Evolutionary conservation across 2,113 vertebrate genomes (phyloP), one percentile per base, ranked within the genome.

Genomic region (Burhinus oedicnemus): DNA sequence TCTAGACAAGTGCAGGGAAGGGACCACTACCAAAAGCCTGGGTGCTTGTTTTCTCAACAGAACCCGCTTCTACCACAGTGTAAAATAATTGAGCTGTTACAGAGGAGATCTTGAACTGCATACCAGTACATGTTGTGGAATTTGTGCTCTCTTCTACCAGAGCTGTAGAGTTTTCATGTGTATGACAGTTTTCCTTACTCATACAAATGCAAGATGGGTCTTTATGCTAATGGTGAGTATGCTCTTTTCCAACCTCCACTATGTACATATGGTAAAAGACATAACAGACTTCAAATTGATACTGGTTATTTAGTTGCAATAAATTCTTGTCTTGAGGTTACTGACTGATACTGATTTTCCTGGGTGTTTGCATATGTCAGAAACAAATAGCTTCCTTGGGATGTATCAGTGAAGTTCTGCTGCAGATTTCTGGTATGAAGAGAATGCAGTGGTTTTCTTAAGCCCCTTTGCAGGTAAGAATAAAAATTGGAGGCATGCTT

Each of bases 251-350:
- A 36, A 12, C 29, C 20, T 11, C 7, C 7, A 7, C 47, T 75
- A 14, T 12, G 29, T 68, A 45, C 2, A 1, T 51, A 12, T 26
- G 7, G 26, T 58, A 36, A 64, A 80, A 75, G 61, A 42, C 1
- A 0, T 34, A 62, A 27, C 4, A 26, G 47, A 62, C 60, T 83
- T 83, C 1, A 2, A 40, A 68, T 68, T 1, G 0, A 57, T 13
- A 21, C 12, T 47, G 68, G 49, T 75, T 94, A 52, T 45, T 69
- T 70, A 84, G 44, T 22, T 64, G 29, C 36, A 51, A 11, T 55
- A 83, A 55, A 20, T 61, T 72, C 16, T 42, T 66, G 15, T 72
- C 71, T 52, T 79, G 60, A 79, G 54, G 36, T 72, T 90, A 57
- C 32, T 87, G 23, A 30, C n/a, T 61, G 52, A 20, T 49, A 15